These are phyloP conservation scores for Dorcus hopei DNA, from an alignment of 2,888 invertebrate species.

Conservation along the genomic window DNA sequence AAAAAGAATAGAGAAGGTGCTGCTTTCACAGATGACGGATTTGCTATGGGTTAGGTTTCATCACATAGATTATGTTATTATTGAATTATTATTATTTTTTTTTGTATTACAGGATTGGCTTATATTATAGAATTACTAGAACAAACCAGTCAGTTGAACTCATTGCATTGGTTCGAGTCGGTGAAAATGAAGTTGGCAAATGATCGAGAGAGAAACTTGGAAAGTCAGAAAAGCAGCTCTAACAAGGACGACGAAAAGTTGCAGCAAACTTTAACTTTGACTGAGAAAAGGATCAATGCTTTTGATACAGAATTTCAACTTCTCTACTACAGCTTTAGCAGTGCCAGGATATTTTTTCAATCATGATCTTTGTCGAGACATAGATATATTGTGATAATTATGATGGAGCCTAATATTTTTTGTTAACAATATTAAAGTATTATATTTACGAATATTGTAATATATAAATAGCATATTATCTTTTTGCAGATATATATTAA, in stretches of 20 bases:
- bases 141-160: conserved; percentile 81
- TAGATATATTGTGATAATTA: conserved; percentile 1
- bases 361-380: conserved; percentile 17
- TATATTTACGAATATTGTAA: no score
- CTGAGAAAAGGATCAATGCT: conserved; percentile 78
- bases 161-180: conserved; percentile 93
- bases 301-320: conserved; percentile 82
- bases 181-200: conserved; percentile 69
- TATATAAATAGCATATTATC: no score
- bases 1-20: conserved; percentile 86
- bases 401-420: not conserved
- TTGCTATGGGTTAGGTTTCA: conserved; percentile 77
- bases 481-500: no score
- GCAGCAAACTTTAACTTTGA: conserved; percentile 88
- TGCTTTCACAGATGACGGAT: conserved; percentile 96
- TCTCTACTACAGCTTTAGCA: conserved; percentile 86
- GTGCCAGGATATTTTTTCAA: conserved; percentile 89
- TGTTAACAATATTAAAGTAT: not conserved
- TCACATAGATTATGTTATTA: not conserved
- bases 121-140: conserved; percentile 88
- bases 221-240: conserved; percentile 53
- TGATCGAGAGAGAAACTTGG: conserved; percentile 56
- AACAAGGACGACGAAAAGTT: conserved; percentile 77
- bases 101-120: conserved; percentile 62
- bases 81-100: not conserved